These are phyloP conservation scores for Epizoanthus fatuus DNA, from an alignment of 92 coral and sea anemone genomes.

Conservation along the genomic window DNA sequence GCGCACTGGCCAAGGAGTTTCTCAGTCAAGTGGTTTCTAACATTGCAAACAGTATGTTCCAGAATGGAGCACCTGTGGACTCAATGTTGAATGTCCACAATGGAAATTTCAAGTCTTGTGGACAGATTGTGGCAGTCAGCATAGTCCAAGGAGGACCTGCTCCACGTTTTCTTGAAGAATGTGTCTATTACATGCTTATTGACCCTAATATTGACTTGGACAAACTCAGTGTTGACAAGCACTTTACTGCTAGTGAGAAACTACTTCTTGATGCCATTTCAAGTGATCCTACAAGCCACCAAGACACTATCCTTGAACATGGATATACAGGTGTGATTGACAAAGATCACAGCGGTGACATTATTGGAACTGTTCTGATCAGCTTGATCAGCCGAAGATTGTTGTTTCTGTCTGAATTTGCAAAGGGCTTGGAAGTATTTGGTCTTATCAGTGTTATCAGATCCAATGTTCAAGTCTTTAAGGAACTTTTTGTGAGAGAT, in stretches of 20 bases:
- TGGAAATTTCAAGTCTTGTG: slow-evolving; percentile 57
- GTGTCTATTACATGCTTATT: slow-evolving; percentile 50
- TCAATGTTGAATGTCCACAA: slow-evolving; percentile 62
- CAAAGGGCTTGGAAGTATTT: slow-evolving; percentile 39
- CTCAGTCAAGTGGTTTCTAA: slow-evolving; percentile 25
- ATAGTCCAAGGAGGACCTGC: slow-evolving; percentile 69
- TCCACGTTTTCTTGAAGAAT: slow-evolving; percentile 48
- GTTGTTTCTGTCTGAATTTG: slow-evolving; percentile 40
- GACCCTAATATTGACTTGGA: slow-evolving; percentile 35
- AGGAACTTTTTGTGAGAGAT: neutral
- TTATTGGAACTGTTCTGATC: slow-evolving; percentile 29
- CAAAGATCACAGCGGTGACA: slow-evolving; percentile 42
- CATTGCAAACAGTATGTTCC: slow-evolving; percentile 49
- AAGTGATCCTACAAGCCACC: neutral
- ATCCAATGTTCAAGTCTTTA: slow-evolving; percentile 18
- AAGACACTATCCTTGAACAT: slow-evolving; percentile 32
- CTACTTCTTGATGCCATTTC: neutral
- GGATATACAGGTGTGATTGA: slow-evolving; percentile 48
- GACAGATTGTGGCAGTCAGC: slow-evolving; percentile 54
- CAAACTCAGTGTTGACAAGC: slow-evolving; percentile 2
- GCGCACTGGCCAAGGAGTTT: slow-evolving; percentile 59
- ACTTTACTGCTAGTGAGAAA: slow-evolving; percentile 32
- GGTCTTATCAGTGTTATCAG: slow-evolving; percentile 28
- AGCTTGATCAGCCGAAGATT: slow-evolving; percentile 33
- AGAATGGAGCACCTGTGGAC: slow-evolving; percentile 58